A percentile compares a stretch with the other conserved stretches of the same genome.
These are phyloP conservation scores for Poecilia gillii DNA, from an alignment of 2,797 vertebrate genomes.

Conservation along the genomic window DNA sequence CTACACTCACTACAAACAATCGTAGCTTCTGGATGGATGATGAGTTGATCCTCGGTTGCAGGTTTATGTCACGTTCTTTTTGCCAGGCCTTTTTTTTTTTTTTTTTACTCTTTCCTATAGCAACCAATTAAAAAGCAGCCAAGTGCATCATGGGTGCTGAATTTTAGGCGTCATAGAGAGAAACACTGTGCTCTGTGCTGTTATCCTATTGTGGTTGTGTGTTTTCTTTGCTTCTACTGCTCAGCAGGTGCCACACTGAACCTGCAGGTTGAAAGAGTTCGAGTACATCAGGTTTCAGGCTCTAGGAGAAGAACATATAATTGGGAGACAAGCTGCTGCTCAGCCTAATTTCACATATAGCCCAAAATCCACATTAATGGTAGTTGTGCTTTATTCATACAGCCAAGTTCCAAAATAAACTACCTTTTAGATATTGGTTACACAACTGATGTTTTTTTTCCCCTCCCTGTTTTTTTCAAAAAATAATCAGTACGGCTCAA, in stretches of 20 bases:
- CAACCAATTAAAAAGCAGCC: not conserved
- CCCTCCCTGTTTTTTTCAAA: not conserved
- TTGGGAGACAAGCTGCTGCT: not conserved
- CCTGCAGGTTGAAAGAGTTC: not conserved
- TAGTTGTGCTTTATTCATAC: not conserved
- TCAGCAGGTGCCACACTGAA: not conserved
- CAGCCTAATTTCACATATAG: not conserved
- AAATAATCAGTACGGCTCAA: not conserved
- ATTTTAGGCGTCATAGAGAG: not conserved
- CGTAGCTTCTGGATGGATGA: not conserved
- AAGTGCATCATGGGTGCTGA: not conserved
- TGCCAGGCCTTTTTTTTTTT: not conserved
- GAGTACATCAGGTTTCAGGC: not conserved
- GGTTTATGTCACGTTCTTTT: not conserved
- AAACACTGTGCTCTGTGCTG: not conserved
- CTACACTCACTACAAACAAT: not conserved
- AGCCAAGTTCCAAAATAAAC: not conserved
- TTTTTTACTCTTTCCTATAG: not conserved
- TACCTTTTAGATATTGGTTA: not conserved
- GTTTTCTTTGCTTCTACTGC: not conserved
- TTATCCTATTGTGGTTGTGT: not conserved
- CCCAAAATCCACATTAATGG: not conserved
- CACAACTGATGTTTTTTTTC: not conserved
- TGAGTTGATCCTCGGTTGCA: not conserved
- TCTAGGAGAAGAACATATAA: not conserved